Base-by-base conservation (phyloP, 2,113 vertebrate genomes). In the Sorex araneus region DNA sequence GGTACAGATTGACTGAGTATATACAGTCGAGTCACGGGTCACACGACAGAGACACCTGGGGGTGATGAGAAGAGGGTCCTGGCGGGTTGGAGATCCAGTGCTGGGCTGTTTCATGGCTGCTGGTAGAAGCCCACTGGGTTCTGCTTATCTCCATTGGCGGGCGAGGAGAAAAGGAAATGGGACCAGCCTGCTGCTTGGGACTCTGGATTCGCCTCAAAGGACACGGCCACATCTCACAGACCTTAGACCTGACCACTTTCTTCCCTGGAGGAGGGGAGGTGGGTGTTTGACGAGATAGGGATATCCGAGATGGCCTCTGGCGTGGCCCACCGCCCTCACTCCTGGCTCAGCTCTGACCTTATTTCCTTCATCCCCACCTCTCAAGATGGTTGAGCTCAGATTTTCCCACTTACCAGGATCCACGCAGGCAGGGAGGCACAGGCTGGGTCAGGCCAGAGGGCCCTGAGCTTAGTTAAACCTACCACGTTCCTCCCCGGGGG, bases 321-420 rank as follows among this genome's bases (percentile, higher is more conserved):
- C 12, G 27, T 7, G 8, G 5, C 19, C 34, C 36, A 43, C 36
- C 36, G n/a, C 2, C 40, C 32, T 43, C 9, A 43, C 9, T 28
- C 6, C 60, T n/a, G 69, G 7, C 15, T 66, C 27, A 50, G 1
- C 54, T 64, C 54, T 27, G 11, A 27, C 7, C 28, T 34, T 45
- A 34, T 28, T 28, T 82, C n/a, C 57, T 12, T 34, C 25, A 18
- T 13, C 18, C 45, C 60, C 6, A 8, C 25, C 43, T 43, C 23
- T 15, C 18, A 45, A 7, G 43, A 2, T 60, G 15, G 27, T 23
- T 34, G 73, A 80, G 23, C 23, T 57, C 28, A 76, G 32, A 54
- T 10, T 25, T 25, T 73, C 40, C 18, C 85, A 90, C 82, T 94
- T 90, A 90, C 82, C 87, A n/a, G 47, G 47, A 86, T 28, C 63